Conservation (phyloP, 2,797 vertebrate genomes). For the Enteromius afrohamiltoni region DNA sequence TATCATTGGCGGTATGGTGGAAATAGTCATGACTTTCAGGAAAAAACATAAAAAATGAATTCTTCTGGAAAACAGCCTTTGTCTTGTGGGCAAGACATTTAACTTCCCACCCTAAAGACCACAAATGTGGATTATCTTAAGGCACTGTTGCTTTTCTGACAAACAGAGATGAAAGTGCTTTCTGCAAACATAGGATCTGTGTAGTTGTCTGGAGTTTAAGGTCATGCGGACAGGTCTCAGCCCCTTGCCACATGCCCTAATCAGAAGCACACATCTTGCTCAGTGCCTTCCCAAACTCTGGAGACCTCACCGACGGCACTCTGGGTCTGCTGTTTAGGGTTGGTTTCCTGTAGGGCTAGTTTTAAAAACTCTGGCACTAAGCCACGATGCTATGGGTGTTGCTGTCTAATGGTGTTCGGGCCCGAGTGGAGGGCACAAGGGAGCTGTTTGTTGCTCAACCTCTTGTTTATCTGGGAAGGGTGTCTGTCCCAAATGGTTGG, state of each 20-base stretch:
- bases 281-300: constrained; percentile 43
- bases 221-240: constrained; percentile 57
- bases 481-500: constrained; percentile 64
- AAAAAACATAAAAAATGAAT: neutral
- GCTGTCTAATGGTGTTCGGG: constrained; percentile 60
- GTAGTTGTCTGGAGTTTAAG: constrained; percentile 57
- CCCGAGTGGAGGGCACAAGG: constrained; percentile 62
- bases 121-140: constrained; percentile 20
- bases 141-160: constrained; percentile 48
- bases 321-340: constrained; percentile 60
- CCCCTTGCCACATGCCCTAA: constrained; percentile 55
- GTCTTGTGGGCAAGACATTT: neutral
- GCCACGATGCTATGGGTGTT: constrained; percentile 65
- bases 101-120: constrained; percentile 14
- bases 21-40: constrained; percentile 4
- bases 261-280: constrained; percentile 64
- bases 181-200: constrained; percentile 46
- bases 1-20: too few relatives aligned
- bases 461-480: constrained; percentile 67
- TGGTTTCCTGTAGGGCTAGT: constrained; percentile 70
- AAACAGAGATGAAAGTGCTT: constrained; percentile 56
- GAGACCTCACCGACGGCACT: constrained; percentile 58
- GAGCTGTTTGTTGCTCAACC: constrained; percentile 64
- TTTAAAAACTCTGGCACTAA: constrained; percentile 65
- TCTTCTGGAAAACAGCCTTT: constrained; percentile 1